Base-by-base conservation (phyloP, 2,797 vertebrate genomes). In the Lepidocolaptes lacrymiger region DNA sequence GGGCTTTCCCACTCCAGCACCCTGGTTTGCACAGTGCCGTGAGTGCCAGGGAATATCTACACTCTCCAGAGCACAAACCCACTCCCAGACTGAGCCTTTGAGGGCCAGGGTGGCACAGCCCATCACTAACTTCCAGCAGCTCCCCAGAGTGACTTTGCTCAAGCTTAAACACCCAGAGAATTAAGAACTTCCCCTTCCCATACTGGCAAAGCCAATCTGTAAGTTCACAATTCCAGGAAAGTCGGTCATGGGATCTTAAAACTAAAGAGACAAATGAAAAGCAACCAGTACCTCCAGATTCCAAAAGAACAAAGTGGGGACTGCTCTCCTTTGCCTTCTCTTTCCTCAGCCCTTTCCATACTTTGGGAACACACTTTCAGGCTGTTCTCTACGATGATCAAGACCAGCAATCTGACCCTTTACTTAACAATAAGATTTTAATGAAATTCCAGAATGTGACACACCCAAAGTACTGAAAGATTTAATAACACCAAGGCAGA, bases 381-480 rank as follows among this genome's bases (percentile, higher is more conserved):
- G 17, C 26, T 85, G 19, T 39, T 79, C 44, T 83, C 32, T 58
- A 52, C 27, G 19, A 36, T 3, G 28, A 58, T 6, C 62, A 80
- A 48, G 62, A 78, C 48, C 43, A 88, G 58, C 69, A 84, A 59
- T 68, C 37, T 54, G 73, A 93, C 61, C 72, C 27, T 89, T 71
- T n/a, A 63, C 36, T 55, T 89, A 84, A 93, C 34, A 15, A 69
- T 59, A 93, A 69, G 7, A 23, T 69, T 96, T 75, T 84, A 84
- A 84, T 78, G 66, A 86, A 78, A 97, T 93, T 93, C 83, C 90
- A 84, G 72, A 69, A 79, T 23, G 41, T 12, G 62, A 81, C 90
- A 96, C 93, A 73, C 77, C 73, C 62, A 20, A 88, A 62, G 86
- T 52, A 88, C 54, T 75, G 83, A 81, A 84, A 93, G 85, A 89